These are phyloP conservation scores for Spinibarbus caldwelli DNA, from an alignment of 2,797 vertebrate species.

Conservation along the genomic window DNA sequence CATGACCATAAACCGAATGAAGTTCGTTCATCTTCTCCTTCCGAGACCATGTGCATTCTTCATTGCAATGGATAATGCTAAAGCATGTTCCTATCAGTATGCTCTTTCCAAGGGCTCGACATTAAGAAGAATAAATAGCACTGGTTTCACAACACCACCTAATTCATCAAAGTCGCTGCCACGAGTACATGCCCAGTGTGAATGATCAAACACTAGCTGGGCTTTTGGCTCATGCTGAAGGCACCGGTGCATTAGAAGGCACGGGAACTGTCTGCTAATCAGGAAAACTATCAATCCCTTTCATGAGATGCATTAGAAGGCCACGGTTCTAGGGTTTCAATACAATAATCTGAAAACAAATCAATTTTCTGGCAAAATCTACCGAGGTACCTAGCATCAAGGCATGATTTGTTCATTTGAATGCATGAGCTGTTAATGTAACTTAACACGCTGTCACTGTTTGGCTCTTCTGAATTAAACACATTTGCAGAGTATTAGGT, in stretches of 20 bases:
- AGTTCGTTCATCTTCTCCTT: constrained; percentile 28
- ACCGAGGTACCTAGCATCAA: not conserved
- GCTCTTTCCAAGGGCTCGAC: constrained; percentile 62
- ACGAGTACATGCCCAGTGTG: constrained; percentile 60
- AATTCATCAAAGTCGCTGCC: constrained; percentile 64
- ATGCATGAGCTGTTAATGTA: constrained; percentile 20
- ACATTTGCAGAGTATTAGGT: constrained; percentile 7
- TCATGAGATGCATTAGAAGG: constrained; percentile 43
- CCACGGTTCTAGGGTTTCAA: constrained; percentile 36
- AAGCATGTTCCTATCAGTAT: constrained; percentile 57
- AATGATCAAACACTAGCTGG: constrained; percentile 60
- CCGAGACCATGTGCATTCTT: constrained; percentile 34
- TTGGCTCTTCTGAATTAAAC: constrained; percentile 11
- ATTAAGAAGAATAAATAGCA: constrained; percentile 67
- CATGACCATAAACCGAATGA: constrained; percentile 36
- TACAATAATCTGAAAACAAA: constrained; percentile 37
- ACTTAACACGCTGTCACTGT: constrained; percentile 6
- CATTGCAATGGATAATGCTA: constrained; percentile 56
- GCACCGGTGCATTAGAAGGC: constrained; percentile 41
- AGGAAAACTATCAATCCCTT: constrained; percentile 51
- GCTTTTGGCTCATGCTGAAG: constrained; percentile 48
- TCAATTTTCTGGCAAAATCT: constrained; percentile 28
- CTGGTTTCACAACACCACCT: constrained; percentile 60
- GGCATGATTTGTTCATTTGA: constrained; percentile 29
- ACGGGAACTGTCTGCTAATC: constrained; percentile 48